Evolutionary conservation across 2,888 invertebrate genomes (phyloP).

Genomic region (Cecidostiba fungosa): DNA sequence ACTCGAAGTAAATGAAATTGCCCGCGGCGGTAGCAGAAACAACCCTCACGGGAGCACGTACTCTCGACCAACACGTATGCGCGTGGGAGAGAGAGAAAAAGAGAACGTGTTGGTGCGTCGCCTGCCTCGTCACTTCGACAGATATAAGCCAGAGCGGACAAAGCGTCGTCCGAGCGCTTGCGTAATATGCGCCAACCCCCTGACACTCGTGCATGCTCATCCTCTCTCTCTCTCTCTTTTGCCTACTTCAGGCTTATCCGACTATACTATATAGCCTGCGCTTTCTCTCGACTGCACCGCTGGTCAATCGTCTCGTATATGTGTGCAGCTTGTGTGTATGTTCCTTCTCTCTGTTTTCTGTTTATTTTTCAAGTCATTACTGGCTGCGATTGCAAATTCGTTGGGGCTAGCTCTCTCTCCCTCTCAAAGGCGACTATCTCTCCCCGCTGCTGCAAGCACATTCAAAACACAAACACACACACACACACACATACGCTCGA

Average conservation of each 20-base stretch:
- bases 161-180: conserved; percentile 10
- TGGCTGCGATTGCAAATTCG: conserved; percentile 51
- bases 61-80: conserved; percentile 59
- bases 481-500: not conserved
- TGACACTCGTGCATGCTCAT: not conserved
- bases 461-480: not conserved
- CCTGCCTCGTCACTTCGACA: conserved; percentile 14
- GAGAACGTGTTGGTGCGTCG: conserved; percentile 6
- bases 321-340: not conserved
- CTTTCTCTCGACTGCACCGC: not conserved
- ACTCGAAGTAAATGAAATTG: conserved; percentile 69
- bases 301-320: not conserved
- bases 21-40: conserved; percentile 58
- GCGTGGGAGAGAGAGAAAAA: not conserved
- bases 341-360: conserved; percentile 23
- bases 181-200: conserved; percentile 26
- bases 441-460: not conserved
- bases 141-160: conserved; percentile 1
- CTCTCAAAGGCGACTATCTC: conserved; percentile 41
- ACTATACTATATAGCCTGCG: not conserved
- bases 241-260: conserved; percentile 10
- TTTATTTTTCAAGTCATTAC: conserved; percentile 59
- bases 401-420: not conserved
- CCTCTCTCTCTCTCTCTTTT: not conserved
- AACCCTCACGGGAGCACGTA: conserved; percentile 59